These are phyloP conservation scores for Agrypnus murinus DNA, from an alignment of 2,888 invertebrate species.

Conservation along the genomic window DNA sequence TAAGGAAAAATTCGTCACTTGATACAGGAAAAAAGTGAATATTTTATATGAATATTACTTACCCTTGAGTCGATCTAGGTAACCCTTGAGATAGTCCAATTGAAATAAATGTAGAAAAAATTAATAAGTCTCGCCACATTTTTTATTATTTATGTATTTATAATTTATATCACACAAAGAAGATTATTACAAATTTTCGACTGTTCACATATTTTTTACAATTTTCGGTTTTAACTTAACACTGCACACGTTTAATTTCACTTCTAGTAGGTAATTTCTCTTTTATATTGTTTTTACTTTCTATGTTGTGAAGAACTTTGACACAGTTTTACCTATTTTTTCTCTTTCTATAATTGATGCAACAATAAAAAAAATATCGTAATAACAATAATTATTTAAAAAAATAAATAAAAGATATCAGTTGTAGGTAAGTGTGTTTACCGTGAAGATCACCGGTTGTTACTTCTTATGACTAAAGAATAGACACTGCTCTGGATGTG, in stretches of 20 bases:
- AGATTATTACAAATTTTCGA: background rate
- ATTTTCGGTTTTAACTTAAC: background rate
- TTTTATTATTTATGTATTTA: background rate
- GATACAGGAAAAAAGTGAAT: background rate
- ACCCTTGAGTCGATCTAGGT: conserved; percentile 40
- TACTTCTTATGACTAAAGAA: background rate
- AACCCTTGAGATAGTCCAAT: no score
- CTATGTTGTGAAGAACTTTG: conserved; percentile 1
- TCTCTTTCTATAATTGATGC: no score
- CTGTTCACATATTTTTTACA: background rate
- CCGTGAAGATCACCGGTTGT: background rate
- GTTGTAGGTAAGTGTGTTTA: background rate
- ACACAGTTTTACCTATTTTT: background rate
- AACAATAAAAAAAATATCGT: no score
- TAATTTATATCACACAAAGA: background rate
- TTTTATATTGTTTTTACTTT: conserved; percentile 4
- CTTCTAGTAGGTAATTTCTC: conserved; percentile 4
- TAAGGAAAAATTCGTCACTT: background rate
- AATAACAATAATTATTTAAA: conserved; percentile 1
- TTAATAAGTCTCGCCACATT: conserved; percentile 34
- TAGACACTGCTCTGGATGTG: conserved; percentile 14
- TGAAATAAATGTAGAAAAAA: conserved; percentile 25
- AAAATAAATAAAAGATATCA: background rate
- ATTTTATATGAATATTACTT: conserved; percentile 2
- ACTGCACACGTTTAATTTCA: background rate